A percentile compares a stretch with the other conserved stretches of the same genome.
Conservation (phyloP, 2,888 invertebrate species). For the Chymomyza caudatula region DNA sequence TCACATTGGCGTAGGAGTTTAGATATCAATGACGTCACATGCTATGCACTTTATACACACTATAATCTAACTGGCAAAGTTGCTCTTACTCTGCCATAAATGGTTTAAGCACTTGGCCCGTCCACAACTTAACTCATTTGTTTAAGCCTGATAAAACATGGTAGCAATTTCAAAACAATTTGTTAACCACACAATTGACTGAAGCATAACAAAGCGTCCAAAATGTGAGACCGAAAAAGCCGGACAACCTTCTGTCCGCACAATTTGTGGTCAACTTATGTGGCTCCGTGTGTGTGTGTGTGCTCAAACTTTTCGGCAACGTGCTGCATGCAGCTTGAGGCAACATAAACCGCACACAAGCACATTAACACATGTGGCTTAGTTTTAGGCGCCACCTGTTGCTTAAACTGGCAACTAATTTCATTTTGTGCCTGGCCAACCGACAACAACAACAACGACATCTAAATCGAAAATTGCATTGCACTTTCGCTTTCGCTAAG, state of each 20-base stretch:
- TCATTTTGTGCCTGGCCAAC: slow-evolving; percentile 46
- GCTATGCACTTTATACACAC: too few relatives aligned
- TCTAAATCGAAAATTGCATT: slow-evolving; percentile 64
- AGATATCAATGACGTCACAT: too few relatives aligned
- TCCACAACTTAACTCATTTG: not conserved
- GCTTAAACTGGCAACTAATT: slow-evolving; percentile 46
- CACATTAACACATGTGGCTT: not conserved
- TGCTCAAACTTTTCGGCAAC: slow-evolving; percentile 25
- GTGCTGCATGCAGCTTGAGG: slow-evolving; percentile 3
- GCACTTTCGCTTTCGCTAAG: slow-evolving; percentile 57
- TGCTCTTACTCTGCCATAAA: not conserved
- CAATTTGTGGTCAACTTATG: not conserved
- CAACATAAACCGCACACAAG: not conserved
- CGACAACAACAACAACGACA: slow-evolving; percentile 26
- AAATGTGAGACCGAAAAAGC: not conserved
- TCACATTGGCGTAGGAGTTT: too few relatives aligned
- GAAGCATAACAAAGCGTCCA: not conserved
- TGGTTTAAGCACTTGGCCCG: not conserved
- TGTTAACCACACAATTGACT: not conserved
- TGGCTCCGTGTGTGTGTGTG: not conserved
- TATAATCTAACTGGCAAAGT: too few relatives aligned
- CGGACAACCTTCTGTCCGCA: not conserved
- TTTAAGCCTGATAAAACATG: slow-evolving; percentile 22
- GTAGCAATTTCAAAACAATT: slow-evolving; percentile 1
- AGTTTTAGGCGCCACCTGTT: slow-evolving; percentile 9